Evolutionary conservation across 2,888 invertebrate genomes (phyloP).

Genomic region (Salticus scenicus): DNA sequence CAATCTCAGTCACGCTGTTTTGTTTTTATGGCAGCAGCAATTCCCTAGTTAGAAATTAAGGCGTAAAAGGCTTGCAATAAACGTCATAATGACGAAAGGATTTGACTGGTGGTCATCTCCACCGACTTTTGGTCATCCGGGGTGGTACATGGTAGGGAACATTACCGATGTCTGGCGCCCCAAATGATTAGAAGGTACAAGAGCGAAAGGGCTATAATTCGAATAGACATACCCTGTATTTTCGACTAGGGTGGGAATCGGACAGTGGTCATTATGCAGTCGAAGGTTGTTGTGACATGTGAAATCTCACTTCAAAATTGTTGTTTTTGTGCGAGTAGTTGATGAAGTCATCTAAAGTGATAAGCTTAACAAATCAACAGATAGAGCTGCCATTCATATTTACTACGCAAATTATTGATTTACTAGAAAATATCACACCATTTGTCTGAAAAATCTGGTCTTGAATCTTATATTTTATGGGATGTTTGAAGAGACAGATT

Average conservation of each 20-base stretch:
- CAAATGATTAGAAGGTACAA: conserved; percentile 36
- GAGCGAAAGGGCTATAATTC: conserved; percentile 11
- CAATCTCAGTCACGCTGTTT: conserved; percentile 2
- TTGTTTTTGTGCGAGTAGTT: conserved; percentile 78
- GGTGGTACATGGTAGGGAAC: conserved; percentile 33
- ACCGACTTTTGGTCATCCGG: conserved; percentile 19
- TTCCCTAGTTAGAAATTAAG: neutral
- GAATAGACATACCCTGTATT: neutral
- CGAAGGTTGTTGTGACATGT: conserved; percentile 56
- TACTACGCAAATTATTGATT: too few relatives aligned
- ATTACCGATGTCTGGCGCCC: conserved; percentile 58
- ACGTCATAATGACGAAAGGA: conserved; percentile 58
- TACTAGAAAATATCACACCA: too few relatives aligned
- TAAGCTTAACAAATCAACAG: neutral
- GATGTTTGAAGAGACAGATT: too few relatives aligned
- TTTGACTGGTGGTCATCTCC: conserved; percentile 38
- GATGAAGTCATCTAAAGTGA: neutral
- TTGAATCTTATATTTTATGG: too few relatives aligned
- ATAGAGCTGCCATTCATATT: neutral
- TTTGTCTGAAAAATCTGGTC: too few relatives aligned
- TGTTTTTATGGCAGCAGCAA: conserved; percentile 6
- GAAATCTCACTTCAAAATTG: conserved; percentile 50
- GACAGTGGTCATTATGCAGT: conserved; percentile 5
- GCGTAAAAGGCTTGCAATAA: conserved; percentile 28
- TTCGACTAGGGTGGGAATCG: conserved; percentile 28